phyloP scores from a whole-genome alignment of 2,113 vertebrate species.

The Aptenodytes patagonicus region DNA sequence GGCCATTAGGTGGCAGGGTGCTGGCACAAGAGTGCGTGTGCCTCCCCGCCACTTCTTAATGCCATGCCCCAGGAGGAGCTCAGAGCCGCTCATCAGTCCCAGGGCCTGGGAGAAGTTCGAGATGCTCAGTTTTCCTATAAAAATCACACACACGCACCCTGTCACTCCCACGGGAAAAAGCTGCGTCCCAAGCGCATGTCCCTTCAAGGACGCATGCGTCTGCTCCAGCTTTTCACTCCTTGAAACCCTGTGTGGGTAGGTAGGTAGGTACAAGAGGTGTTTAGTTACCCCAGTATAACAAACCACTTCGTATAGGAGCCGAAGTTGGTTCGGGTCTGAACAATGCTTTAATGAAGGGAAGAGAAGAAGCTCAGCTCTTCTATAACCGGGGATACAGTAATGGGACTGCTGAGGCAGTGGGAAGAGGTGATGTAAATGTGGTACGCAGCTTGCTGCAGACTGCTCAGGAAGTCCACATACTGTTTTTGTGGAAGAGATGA shows the following conservation, averaged over 20 bases:
- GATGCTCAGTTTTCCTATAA: neutral
- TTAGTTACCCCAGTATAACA: neutral
- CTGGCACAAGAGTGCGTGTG: neutral
- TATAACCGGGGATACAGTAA: neutral
- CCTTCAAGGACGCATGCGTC: accelerated
- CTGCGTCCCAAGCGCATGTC: accelerated
- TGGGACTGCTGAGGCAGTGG: neutral
- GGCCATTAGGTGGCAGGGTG: slow-evolving; percentile 63
- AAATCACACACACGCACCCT: neutral
- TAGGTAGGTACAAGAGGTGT: neutral
- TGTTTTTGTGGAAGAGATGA: slow-evolving; percentile 10
- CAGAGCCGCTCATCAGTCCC: neutral
- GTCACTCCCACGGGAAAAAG: neutral
- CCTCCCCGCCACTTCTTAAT: neutral
- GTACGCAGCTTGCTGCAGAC: neutral
- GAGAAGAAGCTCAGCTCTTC: neutral
- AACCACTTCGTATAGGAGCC: neutral
- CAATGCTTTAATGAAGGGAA: neutral
- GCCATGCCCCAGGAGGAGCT: neutral
- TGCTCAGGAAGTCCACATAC: neutral
- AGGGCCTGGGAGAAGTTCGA: neutral
- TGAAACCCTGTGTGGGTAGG: neutral
- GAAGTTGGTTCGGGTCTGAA: neutral
- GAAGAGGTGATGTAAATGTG: neutral
- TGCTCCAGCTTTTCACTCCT: neutral